These are phyloP conservation scores for Clistopyga incitator DNA, from an alignment of 2,888 invertebrate genomes.

Conservation along the genomic window DNA sequence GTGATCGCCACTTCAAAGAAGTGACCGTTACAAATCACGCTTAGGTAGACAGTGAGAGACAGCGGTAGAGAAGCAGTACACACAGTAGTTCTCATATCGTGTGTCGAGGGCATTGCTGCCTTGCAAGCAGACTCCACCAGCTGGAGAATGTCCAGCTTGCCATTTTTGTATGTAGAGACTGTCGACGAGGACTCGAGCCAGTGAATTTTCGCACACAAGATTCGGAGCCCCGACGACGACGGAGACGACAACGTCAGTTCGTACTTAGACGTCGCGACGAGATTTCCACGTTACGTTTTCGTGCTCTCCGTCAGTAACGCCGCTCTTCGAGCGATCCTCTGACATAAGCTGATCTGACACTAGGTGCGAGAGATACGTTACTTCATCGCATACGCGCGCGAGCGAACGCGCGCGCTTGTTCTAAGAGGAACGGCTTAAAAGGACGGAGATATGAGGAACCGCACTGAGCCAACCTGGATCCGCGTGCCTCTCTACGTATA, in stretches of 20 bases:
- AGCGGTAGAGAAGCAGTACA: constrained; percentile 39
- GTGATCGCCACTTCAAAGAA: constrained; percentile 70
- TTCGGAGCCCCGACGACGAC: constrained; percentile 28
- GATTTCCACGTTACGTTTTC: constrained; percentile 53
- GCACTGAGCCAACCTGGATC: constrained; percentile 68
- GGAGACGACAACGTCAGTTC: constrained; percentile 35
- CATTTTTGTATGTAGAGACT: constrained; percentile 74
- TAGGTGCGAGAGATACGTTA: constrained; percentile 74
- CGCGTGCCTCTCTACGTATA: constrained; percentile 64
- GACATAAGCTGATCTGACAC: constrained; percentile 74
- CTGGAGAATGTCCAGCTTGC: constrained; percentile 74
- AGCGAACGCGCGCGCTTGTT: constrained; percentile 42
- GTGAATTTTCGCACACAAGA: constrained; percentile 8
- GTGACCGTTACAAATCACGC: constrained; percentile 74
- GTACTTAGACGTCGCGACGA: constrained; percentile 7
- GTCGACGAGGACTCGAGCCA: constrained; percentile 31
- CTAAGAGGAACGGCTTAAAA: constrained; percentile 73
- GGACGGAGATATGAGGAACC: constrained; percentile 82
- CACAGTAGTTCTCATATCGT: constrained; percentile 25
- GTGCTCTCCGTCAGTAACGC: constrained; percentile 44
- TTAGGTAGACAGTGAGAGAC: constrained; percentile 66
- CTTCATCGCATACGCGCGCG: constrained; percentile 73
- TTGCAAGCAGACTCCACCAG: constrained; percentile 71
- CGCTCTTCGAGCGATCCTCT: constrained; percentile 74
- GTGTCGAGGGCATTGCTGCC: constrained; percentile 65